These are phyloP conservation scores for Polymixis lichenea DNA, from an alignment of 2,888 invertebrate genomes.

Conservation along the genomic window DNA sequence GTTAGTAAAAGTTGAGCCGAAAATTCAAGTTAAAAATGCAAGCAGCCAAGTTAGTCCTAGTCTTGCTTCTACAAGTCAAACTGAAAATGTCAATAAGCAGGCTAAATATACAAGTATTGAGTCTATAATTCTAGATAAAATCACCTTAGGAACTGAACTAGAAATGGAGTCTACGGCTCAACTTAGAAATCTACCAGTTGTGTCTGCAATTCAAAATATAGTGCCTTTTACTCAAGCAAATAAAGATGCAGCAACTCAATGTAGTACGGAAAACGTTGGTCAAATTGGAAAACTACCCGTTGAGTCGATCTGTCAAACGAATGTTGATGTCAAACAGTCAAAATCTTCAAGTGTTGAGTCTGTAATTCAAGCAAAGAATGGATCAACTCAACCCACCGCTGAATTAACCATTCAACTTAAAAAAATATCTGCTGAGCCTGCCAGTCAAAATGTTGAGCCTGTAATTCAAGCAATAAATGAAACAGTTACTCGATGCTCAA, in stretches of 20 bases:
- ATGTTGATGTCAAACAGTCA: neutral
- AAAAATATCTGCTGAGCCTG: slow-evolving; percentile 11
- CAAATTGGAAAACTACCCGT: slow-evolving; percentile 13
- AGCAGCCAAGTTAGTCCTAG: neutral
- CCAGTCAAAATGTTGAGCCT: slow-evolving; percentile 20
- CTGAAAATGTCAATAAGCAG: slow-evolving; percentile 1
- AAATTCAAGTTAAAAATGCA: slow-evolving; percentile 4
- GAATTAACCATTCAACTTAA: slow-evolving; percentile 24
- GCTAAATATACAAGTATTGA: slow-evolving; percentile 30
- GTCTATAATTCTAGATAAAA: slow-evolving; percentile 40
- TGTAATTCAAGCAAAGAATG: slow-evolving; percentile 38
- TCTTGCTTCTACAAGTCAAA: neutral
- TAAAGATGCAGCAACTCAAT: slow-evolving; percentile 15
- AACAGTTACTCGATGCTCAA: slow-evolving; percentile 7
- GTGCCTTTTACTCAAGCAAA: slow-evolving; percentile 34
- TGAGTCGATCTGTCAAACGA: slow-evolving; percentile 3
- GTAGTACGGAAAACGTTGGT: neutral
- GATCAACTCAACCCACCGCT: slow-evolving; percentile 15
- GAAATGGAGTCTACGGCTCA: slow-evolving; percentile 29
- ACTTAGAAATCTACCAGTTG: slow-evolving; percentile 25
- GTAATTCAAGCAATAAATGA: slow-evolving; percentile 20
- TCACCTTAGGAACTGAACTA: slow-evolving; percentile 34
- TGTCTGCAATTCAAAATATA: slow-evolving; percentile 16
- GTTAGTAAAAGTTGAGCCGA: slow-evolving; percentile 33
- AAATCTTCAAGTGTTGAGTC: slow-evolving; percentile 26